These are phyloP conservation scores for Atlantisia rogersi DNA, from an alignment of 2,113 vertebrate species.

Conservation along the genomic window DNA sequence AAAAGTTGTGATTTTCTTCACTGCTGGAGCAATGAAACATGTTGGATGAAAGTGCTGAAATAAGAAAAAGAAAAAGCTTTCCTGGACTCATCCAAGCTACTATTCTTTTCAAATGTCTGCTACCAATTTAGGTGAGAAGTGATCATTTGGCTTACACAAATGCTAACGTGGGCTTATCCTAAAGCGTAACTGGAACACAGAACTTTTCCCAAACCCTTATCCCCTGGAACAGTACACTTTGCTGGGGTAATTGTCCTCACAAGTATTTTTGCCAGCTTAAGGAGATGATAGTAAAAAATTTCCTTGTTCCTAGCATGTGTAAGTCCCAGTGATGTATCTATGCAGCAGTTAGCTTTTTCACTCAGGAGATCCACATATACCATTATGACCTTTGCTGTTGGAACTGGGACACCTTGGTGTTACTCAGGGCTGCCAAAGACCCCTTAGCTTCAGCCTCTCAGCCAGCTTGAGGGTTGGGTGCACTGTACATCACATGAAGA, in stretches of 20 bases:
- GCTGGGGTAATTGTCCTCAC: not conserved
- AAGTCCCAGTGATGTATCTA: not conserved
- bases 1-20: not conserved
- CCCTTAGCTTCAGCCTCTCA: not conserved
- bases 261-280: not conserved
- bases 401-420: not conserved
- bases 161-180: not conserved
- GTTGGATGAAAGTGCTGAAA: not conserved
- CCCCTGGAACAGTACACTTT: not conserved
- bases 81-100: not conserved
- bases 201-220: not conserved
- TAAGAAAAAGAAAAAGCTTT: not conserved
- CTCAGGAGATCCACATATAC: not conserved
- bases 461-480: accelerated
- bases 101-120: not conserved
- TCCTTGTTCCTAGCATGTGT: accelerated
- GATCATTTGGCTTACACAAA: not conserved
- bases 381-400: not conserved
- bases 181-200: not conserved
- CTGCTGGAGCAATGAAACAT: not conserved
- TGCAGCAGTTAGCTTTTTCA: not conserved
- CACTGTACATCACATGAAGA: accelerated
- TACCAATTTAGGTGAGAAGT: not conserved
- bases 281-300: not conserved
- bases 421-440: not conserved